Conservation (phyloP, 2,888 invertebrate genomes). For the Xylota segnis region DNA sequence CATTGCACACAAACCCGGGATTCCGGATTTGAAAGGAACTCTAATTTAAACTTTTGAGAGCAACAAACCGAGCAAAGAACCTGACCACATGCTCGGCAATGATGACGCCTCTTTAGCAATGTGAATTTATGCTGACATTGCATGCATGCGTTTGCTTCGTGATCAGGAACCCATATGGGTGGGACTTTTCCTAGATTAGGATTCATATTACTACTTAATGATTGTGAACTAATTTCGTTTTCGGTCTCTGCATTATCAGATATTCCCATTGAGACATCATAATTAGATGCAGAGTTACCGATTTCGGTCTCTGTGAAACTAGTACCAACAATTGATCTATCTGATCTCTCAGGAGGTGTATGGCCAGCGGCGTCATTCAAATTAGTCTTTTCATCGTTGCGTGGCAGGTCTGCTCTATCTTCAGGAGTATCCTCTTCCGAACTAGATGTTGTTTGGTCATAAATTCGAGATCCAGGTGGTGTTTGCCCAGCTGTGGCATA, state of each 20-base stretch:
- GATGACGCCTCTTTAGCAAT: slow-evolving; percentile 92
- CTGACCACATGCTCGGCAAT: slow-evolving; percentile 94
- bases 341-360: slow-evolving; percentile 54
- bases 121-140: slow-evolving; percentile 93
- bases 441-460: slow-evolving; percentile 76
- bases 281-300: neutral
- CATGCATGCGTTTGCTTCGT: slow-evolving; percentile 92
- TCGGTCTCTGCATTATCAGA: slow-evolving; percentile 1
- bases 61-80: slow-evolving; percentile 93
- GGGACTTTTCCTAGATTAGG: slow-evolving; percentile 89
- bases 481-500: slow-evolving; percentile 82
- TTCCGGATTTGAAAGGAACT: slow-evolving; percentile 90
- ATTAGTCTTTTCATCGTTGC: slow-evolving; percentile 1
- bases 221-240: slow-evolving; percentile 1
- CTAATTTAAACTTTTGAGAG: slow-evolving; percentile 88
- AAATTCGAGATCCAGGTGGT: slow-evolving; percentile 79
- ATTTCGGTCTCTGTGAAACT: neutral
- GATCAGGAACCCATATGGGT: slow-evolving; percentile 95
- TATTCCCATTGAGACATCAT: slow-evolving; percentile 34
- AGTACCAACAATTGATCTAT: slow-evolving; percentile 23
- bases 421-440: slow-evolving; percentile 77
- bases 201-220: slow-evolving; percentile 62
- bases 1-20: slow-evolving; percentile 92
- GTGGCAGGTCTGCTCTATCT: neutral
- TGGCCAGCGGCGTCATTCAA: slow-evolving; percentile 63